These are phyloP conservation scores for Cassiopea xamachana DNA, from an alignment of 30 jellyfish, hydroid and myxozoan genomes.

Conservation along the genomic window DNA sequence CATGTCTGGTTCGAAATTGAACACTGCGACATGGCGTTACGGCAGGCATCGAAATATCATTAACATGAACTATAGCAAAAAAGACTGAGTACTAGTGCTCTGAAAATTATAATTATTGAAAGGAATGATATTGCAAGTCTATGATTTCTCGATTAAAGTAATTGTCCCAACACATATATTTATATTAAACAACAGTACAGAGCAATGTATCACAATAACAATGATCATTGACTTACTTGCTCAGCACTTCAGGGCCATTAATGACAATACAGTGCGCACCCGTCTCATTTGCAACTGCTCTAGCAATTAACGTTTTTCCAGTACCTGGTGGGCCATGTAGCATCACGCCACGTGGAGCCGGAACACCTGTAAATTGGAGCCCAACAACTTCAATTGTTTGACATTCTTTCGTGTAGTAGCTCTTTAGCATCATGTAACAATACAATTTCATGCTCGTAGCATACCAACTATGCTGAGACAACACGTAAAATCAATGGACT, in stretches of 20 bases:
- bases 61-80: too few species aligned
- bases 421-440: not conserved
- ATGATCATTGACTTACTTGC: constrained; percentile 67
- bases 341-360: constrained; percentile 84
- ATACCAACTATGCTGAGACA: too few species aligned
- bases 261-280: constrained; percentile 69
- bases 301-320: constrained; percentile 88
- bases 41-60: too few species aligned
- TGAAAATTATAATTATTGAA: too few species aligned
- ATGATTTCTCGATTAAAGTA: too few species aligned
- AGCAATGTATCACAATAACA: not conserved
- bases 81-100: too few species aligned
- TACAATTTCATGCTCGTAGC: not conserved
- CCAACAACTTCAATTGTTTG: not conserved
- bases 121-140: too few species aligned
- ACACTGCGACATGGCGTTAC: too few species aligned
- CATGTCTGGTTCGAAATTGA: too few species aligned
- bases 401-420: not conserved
- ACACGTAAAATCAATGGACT: too few species aligned
- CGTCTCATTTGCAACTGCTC: constrained; percentile 75
- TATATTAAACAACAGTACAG: too few species aligned
- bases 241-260: constrained; percentile 90
- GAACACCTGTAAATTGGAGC: constrained; percentile 29
- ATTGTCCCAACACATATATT: too few species aligned
- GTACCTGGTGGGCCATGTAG: constrained; percentile 98